These are phyloP conservation scores for Taxidea taxus DNA, from an alignment of 2,113 vertebrate species.

Conservation along the genomic window DNA sequence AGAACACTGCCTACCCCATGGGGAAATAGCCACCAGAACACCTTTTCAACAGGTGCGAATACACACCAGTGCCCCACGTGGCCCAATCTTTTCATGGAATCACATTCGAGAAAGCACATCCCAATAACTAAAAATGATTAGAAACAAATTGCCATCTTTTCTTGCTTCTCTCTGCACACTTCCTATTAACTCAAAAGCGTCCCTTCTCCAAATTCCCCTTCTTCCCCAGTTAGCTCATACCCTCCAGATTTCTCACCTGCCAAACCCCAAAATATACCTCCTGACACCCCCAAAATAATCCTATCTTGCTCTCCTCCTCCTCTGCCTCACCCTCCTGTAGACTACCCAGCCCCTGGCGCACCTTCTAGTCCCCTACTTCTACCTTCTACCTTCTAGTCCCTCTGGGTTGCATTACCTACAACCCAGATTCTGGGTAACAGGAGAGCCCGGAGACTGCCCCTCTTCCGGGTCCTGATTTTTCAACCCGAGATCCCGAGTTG, in stretches of 20 bases:
- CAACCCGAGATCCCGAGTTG: not conserved
- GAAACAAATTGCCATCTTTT: not conserved
- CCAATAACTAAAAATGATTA: not conserved
- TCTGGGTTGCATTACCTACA: fast-evolving
- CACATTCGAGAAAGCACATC: not conserved
- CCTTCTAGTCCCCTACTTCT: not conserved
- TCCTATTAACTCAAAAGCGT: not conserved
- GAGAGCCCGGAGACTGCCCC: too few relatives aligned
- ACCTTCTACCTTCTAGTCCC: not conserved
- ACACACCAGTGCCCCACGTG: not conserved
- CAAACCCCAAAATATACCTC: not conserved
- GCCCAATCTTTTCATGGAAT: not conserved
- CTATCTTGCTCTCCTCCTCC: not conserved
- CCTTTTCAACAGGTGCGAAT: fast-evolving
- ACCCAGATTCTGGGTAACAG: not conserved
- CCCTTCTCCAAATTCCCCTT: not conserved
- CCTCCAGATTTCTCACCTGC: not conserved
- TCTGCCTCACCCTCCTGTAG: not conserved
- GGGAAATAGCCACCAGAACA: fast-evolving
- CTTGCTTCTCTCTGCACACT: not conserved
- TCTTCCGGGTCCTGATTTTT: not conserved
- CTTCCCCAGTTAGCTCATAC: not conserved
- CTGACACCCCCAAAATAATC: not conserved
- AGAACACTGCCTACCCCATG: fast-evolving
- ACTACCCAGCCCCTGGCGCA: too few relatives aligned